Evolutionary conservation across 2,113 vertebrate genomes (phyloP).

Genomic region (Condylura cristata): DNA sequence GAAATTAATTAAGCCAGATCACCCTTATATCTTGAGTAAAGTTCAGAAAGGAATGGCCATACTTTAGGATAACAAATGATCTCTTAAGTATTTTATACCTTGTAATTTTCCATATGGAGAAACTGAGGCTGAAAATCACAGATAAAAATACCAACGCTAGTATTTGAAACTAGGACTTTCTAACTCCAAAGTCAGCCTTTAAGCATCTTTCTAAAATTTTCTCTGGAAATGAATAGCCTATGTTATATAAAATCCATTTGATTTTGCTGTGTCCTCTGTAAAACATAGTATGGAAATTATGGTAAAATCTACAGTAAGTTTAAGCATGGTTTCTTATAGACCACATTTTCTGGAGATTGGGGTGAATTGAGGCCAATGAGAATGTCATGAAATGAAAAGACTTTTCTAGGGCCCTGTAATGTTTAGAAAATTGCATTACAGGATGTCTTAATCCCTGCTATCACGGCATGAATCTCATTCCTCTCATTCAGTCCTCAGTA

Average conservation of each 20-base stretch:
- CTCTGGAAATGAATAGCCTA: not conserved
- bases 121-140: not conserved
- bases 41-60: not conserved
- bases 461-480: not conserved
- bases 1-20: not conserved
- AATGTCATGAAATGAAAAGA: slow-evolving; percentile 41
- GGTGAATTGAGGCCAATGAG: slow-evolving; percentile 57
- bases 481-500: slow-evolving; percentile 39
- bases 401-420: slow-evolving; percentile 38
- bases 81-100: not conserved
- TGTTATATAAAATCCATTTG: not conserved
- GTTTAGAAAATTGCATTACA: slow-evolving; percentile 70
- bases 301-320: not conserved
- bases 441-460: slow-evolving; percentile 51
- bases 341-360: not conserved
- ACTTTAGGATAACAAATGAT: not conserved
- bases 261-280: not conserved
- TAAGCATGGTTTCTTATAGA: not conserved
- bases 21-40: not conserved
- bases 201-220: not conserved
- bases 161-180: not conserved
- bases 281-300: slow-evolving; percentile 8
- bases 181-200: not conserved
- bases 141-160: not conserved
- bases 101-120: slow-evolving; percentile 1